A percentile compares a stretch with the other conserved stretches of the same genome.
Conservation (phyloP, 2,888 invertebrate species). For the Noctuana brunneofusca region DNA sequence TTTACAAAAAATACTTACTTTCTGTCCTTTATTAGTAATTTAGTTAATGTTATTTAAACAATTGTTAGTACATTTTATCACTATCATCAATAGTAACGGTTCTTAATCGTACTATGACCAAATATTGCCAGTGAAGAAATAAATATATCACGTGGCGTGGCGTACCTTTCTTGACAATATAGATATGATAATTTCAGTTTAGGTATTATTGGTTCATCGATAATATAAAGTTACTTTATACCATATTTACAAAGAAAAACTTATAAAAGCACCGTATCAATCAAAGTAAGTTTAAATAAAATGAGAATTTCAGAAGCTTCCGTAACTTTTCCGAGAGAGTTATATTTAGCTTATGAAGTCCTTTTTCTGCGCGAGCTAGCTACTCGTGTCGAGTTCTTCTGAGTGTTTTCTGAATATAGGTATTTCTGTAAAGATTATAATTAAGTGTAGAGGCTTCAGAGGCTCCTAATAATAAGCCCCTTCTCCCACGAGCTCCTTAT, state of each 20-base stretch:
- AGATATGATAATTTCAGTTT: background rate
- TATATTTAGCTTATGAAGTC: background rate
- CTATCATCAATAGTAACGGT: too few species aligned
- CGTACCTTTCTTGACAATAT: too few species aligned
- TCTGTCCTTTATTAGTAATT: too few species aligned
- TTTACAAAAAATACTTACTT: too few species aligned
- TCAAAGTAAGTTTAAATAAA: background rate
- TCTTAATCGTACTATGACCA: too few species aligned
- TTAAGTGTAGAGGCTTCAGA: background rate
- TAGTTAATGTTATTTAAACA: too few species aligned
- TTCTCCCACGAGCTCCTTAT: background rate
- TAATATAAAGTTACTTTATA: background rate
- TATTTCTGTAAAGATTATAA: background rate
- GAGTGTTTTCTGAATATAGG: background rate
- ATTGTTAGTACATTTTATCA: too few species aligned
- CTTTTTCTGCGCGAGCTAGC: background rate
- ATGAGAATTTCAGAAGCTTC: background rate
- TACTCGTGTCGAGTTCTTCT: background rate
- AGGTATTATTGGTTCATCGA: background rate
- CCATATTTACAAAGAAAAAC: background rate
- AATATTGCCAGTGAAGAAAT: too few species aligned
- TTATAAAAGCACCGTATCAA: background rate
- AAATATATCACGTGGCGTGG: too few species aligned
- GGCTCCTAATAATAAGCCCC: constrained; percentile 1
- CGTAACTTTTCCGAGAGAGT: background rate